These are phyloP conservation scores for Megaceryle alcyon DNA, from an alignment of 2,797 vertebrate genomes.

Conservation along the genomic window DNA sequence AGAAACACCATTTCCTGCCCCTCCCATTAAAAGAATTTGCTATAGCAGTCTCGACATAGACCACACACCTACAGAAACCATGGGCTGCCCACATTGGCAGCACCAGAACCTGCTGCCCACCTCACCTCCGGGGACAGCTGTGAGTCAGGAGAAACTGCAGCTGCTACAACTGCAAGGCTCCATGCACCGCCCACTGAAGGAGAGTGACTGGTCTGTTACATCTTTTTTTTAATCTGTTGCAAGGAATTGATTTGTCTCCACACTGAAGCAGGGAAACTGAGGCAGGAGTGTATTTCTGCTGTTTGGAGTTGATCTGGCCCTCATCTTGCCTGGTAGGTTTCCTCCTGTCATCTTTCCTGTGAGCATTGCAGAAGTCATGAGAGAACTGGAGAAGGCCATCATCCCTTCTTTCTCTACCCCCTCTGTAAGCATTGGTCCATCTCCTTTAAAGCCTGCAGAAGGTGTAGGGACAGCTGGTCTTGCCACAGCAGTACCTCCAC, in stretches of 20 bases:
- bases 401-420: neutral
- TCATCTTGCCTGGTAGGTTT: neutral
- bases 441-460: neutral
- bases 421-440: neutral
- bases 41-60: neutral
- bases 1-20: neutral
- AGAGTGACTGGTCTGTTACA: accelerated
- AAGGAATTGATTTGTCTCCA: neutral
- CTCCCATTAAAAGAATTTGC: slow-evolving; percentile 35
- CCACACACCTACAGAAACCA: neutral
- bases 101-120: accelerated
- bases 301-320: neutral
- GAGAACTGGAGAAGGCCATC: neutral
- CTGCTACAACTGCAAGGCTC: accelerated
- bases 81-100: accelerated
- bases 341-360: neutral
- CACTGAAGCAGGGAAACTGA: neutral
- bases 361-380: neutral
- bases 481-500: neutral
- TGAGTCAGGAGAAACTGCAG: neutral
- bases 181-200: accelerated
- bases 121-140: neutral
- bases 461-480: neutral
- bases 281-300: neutral
- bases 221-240: neutral